Percentiles rank a stretch among this genome's conserved stretches.
These are phyloP conservation scores for Dendropsophus ebraccatus DNA, from an alignment of 2,113 vertebrate species.

Conservation along the genomic window DNA sequence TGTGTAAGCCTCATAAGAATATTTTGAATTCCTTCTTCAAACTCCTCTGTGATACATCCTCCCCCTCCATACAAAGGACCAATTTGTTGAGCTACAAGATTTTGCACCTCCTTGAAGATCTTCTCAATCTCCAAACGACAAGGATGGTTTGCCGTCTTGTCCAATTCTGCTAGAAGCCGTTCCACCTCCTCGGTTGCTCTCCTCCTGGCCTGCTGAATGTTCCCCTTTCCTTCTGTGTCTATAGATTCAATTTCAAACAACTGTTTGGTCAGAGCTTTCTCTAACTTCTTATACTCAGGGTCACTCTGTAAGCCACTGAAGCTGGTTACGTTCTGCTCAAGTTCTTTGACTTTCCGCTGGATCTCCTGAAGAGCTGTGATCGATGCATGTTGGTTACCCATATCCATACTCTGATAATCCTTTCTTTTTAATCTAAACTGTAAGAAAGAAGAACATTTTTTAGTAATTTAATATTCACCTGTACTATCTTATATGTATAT, in stretches of 20 bases:
- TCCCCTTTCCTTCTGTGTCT: constrained; percentile 87
- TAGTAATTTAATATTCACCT: background rate
- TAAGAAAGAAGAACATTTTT: constrained; percentile 61
- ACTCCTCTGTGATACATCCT: constrained; percentile 79
- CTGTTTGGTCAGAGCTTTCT: constrained; percentile 85
- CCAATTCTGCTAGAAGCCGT: constrained; percentile 87
- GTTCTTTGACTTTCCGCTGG: constrained; percentile 82
- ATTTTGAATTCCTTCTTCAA: constrained; percentile 90
- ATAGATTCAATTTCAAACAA: constrained; percentile 94
- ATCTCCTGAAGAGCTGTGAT: constrained; percentile 88
- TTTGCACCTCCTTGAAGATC: constrained; percentile 84
- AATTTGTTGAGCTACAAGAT: constrained; percentile 82
- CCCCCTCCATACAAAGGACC: constrained; percentile 80
- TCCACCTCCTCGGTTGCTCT: constrained; percentile 89
- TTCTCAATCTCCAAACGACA: constrained; percentile 85
- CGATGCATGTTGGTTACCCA: constrained; percentile 89
- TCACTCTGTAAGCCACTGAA: constrained; percentile 90
- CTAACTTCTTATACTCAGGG: constrained; percentile 87
- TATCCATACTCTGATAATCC: constrained; percentile 82
- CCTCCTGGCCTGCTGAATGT: constrained; percentile 89
- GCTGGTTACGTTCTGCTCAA: constrained; percentile 87
- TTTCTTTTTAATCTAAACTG: constrained; percentile 70
- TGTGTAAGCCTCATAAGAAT: constrained; percentile 89
- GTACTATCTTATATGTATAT: background rate
- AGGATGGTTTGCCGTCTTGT: constrained; percentile 91